Conservation (phyloP, 2,113 vertebrate genomes). For the Nannobrachium achirus region DNA sequence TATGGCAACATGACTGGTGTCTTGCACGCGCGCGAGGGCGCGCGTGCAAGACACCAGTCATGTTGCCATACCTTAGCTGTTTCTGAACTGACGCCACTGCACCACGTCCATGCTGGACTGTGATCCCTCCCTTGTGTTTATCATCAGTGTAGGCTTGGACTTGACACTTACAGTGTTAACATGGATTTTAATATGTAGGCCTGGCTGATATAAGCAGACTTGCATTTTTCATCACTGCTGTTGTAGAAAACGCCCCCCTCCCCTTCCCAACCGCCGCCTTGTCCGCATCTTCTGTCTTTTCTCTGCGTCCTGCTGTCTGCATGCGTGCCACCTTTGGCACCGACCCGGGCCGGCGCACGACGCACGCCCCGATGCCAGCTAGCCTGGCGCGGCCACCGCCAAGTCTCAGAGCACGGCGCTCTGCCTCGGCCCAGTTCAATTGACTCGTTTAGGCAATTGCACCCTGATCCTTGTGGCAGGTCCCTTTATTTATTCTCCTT, state of each 20-base stretch:
- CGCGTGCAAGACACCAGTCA: no score
- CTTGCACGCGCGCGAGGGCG: no score
- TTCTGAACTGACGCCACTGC: no score
- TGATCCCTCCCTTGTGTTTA: neutral
- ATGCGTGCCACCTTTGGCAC: conserved; percentile 72
- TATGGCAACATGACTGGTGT: no score
- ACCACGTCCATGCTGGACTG: neutral
- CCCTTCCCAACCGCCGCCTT: conserved; percentile 20
- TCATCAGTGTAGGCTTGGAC: neutral
- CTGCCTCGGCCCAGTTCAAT: conserved; percentile 72
- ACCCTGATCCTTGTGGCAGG: conserved; percentile 64
- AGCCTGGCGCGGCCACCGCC: conserved; percentile 62
- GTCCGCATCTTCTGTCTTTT: conserved; percentile 45
- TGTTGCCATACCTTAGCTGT: no score
- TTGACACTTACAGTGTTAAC: neutral
- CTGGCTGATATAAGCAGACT: neutral
- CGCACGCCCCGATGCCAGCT: conserved; percentile 50
- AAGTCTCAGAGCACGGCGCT: conserved; percentile 41
- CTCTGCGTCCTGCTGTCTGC: conserved; percentile 64
- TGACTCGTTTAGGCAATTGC: conserved; percentile 77
- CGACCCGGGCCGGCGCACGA: conserved; percentile 58
- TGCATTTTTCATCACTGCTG: conserved; percentile 3
- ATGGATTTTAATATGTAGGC: no score
- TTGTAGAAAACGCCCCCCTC: neutral
- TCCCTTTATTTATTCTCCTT: conserved; percentile 43